Evolutionary conservation across 2,888 invertebrate species (phyloP).

Genomic region (Sclerodermus sp.): DNA sequence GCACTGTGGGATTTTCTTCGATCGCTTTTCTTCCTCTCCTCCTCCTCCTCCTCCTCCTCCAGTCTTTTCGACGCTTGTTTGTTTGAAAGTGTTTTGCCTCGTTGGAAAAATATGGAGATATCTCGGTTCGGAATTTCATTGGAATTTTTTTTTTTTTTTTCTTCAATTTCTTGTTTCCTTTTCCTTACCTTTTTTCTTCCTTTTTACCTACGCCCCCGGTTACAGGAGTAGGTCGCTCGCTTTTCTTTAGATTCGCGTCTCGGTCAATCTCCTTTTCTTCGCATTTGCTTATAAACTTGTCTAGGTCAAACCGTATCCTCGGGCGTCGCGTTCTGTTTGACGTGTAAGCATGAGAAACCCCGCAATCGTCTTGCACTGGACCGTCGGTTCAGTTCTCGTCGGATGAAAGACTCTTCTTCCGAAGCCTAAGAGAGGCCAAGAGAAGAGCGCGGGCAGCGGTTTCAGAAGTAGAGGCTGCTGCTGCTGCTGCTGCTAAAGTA

Average conservation of each 20-base stretch:
- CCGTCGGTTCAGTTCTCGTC: no score
- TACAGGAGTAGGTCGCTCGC: slow-evolving; percentile 12
- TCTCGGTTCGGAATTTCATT: slow-evolving; percentile 17
- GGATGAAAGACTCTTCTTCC: no score
- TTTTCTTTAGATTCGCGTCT: background rate
- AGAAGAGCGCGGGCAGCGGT: no score
- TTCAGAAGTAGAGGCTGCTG: no score
- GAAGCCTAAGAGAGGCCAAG: no score
- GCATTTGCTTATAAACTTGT: background rate
- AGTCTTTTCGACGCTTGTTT: slow-evolving; percentile 10
- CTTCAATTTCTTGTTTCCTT: background rate
- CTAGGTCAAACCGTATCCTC: no score
- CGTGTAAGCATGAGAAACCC: no score
- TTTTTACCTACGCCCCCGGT: background rate
- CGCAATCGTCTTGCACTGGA: no score
- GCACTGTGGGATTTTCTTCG: slow-evolving; percentile 37
- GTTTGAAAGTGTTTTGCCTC: slow-evolving; percentile 43
- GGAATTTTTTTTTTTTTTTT: slow-evolving; percentile 3
- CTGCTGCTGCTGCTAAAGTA: no score
- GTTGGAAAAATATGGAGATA: slow-evolving; percentile 45
- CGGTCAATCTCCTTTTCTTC: slow-evolving; percentile 13
- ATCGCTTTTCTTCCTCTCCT: no score
- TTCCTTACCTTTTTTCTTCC: background rate
- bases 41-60: slow-evolving; percentile 7
- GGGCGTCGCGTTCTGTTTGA: no score